Conservation (phyloP, 2,888 invertebrate genomes). For the Tridacna crocea region DNA sequence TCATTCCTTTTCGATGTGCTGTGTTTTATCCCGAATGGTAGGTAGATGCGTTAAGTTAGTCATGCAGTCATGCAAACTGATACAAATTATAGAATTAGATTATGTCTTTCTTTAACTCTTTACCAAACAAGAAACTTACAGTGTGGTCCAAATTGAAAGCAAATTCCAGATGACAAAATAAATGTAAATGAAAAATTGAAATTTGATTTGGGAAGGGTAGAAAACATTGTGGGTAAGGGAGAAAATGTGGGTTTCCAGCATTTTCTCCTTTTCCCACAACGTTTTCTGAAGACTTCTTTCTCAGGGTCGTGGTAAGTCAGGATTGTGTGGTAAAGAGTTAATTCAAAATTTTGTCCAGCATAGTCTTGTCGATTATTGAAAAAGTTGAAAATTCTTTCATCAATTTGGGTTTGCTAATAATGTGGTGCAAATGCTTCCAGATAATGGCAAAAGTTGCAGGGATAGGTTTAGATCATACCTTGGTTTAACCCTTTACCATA, state of each 20-base stretch:
- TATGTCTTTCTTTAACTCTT: conserved; percentile 1
- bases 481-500: too few relatives aligned
- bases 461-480: too few relatives aligned
- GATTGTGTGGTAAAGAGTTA: not conserved
- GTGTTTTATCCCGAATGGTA: too few relatives aligned
- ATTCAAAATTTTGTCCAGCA: not conserved
- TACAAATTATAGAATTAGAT: too few relatives aligned
- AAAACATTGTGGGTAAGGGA: conserved; percentile 2
- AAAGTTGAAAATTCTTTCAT: not conserved
- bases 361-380: not conserved
- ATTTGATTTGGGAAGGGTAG: not conserved
- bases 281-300: not conserved
- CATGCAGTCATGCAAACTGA: too few relatives aligned
- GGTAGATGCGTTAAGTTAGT: too few relatives aligned
- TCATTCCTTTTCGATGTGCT: too few relatives aligned
- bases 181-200: not conserved
- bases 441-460: too few relatives aligned
- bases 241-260: not conserved
- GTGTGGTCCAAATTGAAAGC: not conserved
- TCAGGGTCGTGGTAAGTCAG: too few relatives aligned
- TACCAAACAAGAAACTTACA: not conserved
- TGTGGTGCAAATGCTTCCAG: too few relatives aligned
- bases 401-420: not conserved
- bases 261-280: not conserved
- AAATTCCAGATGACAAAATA: not conserved